Percentiles rank a stretch among this genome's conserved stretches.
phyloP scores from a whole-genome alignment of 2,888 invertebrate species.

The Trissolcus brochymenae region DNA sequence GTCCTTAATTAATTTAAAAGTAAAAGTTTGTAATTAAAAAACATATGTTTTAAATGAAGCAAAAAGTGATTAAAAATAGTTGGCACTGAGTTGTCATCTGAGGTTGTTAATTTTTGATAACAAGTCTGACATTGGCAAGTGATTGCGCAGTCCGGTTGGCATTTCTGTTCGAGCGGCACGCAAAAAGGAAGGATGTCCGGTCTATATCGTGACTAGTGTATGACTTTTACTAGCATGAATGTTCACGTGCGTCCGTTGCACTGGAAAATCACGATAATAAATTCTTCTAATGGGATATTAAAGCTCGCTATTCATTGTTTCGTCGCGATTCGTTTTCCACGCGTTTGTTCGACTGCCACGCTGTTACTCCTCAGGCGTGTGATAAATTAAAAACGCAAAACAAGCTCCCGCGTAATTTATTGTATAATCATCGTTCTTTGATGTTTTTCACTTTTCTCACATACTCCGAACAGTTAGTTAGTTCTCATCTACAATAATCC shows the following conservation, averaged over 20 bases:
- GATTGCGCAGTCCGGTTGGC: constrained; percentile 37
- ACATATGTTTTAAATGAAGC: too few species aligned
- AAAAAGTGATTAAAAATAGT: too few species aligned
- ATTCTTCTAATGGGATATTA: constrained; percentile 27
- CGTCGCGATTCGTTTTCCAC: constrained; percentile 23
- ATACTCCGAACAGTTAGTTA: too few species aligned
- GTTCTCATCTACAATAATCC: too few species aligned
- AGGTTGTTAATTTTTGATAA: constrained; percentile 33
- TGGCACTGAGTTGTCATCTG: not conserved
- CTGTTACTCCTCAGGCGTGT: not conserved
- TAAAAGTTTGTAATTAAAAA: too few species aligned
- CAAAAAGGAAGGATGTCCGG: constrained; percentile 61
- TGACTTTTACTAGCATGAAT: constrained; percentile 32
- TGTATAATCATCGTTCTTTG: constrained; percentile 1
- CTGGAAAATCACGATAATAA: constrained; percentile 36
- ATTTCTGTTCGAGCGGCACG: constrained; percentile 48
- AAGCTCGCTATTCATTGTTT: constrained; percentile 31
- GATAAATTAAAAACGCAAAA: constrained; percentile 7
- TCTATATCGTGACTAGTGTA: constrained; percentile 59
- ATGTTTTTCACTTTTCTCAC: constrained; percentile 1
- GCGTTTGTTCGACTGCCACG: constrained; percentile 10
- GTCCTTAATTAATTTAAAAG: too few species aligned
- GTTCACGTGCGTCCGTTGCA: constrained; percentile 28
- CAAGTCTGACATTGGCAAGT: constrained; percentile 36
- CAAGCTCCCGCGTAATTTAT: constrained; percentile 6